Percentiles rank a stretch among this genome's conserved stretches.
Evolutionary conservation across 2,797 vertebrate genomes (phyloP).

Genomic region (Tauraco hartlaubi): DNA sequence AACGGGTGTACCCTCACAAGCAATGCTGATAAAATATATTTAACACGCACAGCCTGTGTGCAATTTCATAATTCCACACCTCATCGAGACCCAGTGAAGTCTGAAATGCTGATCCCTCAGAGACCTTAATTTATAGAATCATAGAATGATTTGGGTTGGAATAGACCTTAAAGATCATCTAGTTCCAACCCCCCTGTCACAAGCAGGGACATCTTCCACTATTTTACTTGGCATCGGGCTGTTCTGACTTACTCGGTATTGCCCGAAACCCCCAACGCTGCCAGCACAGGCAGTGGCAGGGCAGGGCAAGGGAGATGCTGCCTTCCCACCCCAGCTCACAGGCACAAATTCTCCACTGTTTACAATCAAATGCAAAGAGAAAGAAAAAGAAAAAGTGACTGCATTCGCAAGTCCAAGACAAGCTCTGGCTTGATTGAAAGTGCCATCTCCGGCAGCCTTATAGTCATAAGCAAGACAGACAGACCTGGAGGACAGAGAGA

Average conservation of each 20-base stretch:
- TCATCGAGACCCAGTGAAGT: fast-evolving
- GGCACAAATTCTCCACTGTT: not conserved
- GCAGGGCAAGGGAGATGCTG: not conserved
- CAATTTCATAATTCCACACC: not conserved
- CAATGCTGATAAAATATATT: fast-evolving
- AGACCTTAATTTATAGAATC: not conserved
- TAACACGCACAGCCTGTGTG: fast-evolving
- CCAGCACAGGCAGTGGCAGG: fast-evolving
- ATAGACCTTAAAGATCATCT: too few species aligned
- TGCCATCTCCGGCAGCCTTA: not conserved
- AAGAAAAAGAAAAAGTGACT: not conserved
- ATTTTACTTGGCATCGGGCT: not conserved
- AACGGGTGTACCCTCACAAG: fast-evolving
- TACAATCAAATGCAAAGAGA: not conserved
- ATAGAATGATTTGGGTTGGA: too few species aligned
- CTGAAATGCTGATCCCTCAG: not conserved
- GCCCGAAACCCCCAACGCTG: fast-evolving
- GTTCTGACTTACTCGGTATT: too few species aligned
- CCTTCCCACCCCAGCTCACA: fast-evolving
- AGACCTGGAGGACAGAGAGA: not conserved
- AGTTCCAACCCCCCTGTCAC: too few species aligned
- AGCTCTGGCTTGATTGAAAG: not conserved
- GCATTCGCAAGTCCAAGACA: fast-evolving
- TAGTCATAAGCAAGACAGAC: not conserved
- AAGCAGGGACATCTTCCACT: too few species aligned